Evolutionary conservation across 2,888 invertebrate species (phyloP), one percentile per base, ranked within the genome.

Genomic region (Scaptodrosophila latifasciaeformis): DNA sequence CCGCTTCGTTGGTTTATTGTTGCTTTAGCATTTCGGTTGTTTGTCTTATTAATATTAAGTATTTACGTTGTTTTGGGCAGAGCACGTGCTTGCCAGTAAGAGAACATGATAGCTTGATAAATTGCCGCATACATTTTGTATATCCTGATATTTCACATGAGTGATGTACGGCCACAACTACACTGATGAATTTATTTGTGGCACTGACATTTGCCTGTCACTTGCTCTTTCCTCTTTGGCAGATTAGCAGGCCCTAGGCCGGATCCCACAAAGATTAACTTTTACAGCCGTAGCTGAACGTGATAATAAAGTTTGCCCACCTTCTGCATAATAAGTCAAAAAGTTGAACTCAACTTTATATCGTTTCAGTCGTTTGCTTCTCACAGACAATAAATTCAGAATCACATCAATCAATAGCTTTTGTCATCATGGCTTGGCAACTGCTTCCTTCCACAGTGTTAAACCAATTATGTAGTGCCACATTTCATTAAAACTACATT

Each of bases 381-480:
- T n/a, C n/a, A n/a, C n/a, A n/a, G n/a, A n/a, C n/a, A n/a, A n/a
- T n/a, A n/a, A n/a, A n/a, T n/a, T n/a, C n/a, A n/a, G n/a, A n/a
- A n/a, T n/a, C n/a, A n/a, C n/a, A n/a, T n/a, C n/a, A n/a, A n/a
- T n/a, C 30, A 30, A 2, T 10, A 30, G 30, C 1, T 10, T 30
- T n/a, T 30, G 12, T 30, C 2, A 1, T 1, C 10, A 12, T 10
- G n/a, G 30, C 1, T 2, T 6, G 3, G 4, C 5, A 37, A 37
- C 49, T 43, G 42, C 19, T 56, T 34, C 30, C 30, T n/a, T 1
- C n/a, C n/a, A 30, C 10, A 10, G n/a, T 30, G 1, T 45, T 62
- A 59, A 70, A 59, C 53, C 78, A 72, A 72, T 72, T 77, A 77
- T 57, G 43, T 35, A 17, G 53, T 68, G 49, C 60, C 51, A 12